Evolutionary conservation across 2,888 invertebrate species (phyloP), one percentile per base, ranked within the genome.

Genomic region (Baccha elongata): DNA sequence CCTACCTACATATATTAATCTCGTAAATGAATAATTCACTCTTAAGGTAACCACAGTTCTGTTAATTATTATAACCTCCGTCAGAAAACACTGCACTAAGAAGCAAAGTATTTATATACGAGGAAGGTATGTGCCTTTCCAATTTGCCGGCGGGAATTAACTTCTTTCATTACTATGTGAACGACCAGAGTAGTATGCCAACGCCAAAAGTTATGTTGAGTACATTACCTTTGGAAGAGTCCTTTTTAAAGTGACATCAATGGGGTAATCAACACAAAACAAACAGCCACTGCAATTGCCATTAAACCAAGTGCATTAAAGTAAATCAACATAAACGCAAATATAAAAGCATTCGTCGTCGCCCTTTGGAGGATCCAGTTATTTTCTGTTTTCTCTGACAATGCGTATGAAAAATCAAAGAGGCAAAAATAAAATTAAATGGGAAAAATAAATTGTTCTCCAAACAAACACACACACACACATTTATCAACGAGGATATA

Each of bases 301-400:
- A 72, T 78, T 72, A 72, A 72, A 37, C 58, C 23, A 55, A 64
- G 60, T 69, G 60, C 69, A 76, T 78, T 72, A 58, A 72, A 72
- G 64, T 78, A 72, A 78, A 78, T 78, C 72, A 78, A 50, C 72
- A 60, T 44, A 42, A 60, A 44, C 44, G 29, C 44, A 19, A n/a
- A 44, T 60, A 58, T 52, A 65, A 65, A 55, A 15, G 50, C 32
- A 19, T 44, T 13, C 35, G 37, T 46, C 32, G 21, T 11, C 17
- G 26, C 44, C 26, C 58, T 58, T 55, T 55, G 8, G 21, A 42
- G 15, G 58, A 26, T 6, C 40, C 40, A 21, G 21, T 21, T 8
- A 55, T 55, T 55, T 55, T 37, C 17, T 11, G 11, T 19, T 32
- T 4, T 53, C 19, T 44, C 29, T 29, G 44, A 26, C 60, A 60